These are phyloP conservation scores for Dryococelus australis DNA, from an alignment of 2,888 invertebrate genomes.

Conservation along the genomic window DNA sequence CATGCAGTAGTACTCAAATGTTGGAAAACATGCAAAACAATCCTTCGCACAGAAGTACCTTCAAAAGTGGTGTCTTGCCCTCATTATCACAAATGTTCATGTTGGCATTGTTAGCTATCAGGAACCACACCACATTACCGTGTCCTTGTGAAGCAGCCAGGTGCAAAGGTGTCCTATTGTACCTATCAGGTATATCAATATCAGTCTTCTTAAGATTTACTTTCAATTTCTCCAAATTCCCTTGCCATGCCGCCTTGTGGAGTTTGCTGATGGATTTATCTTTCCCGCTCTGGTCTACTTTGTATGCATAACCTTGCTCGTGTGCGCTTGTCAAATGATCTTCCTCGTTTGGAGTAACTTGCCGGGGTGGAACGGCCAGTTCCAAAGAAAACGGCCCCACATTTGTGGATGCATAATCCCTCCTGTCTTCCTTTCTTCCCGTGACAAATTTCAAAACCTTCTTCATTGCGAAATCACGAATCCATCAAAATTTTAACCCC, in stretches of 20 bases:
- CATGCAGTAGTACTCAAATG: background rate
- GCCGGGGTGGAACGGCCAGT: slow-evolving; percentile 30
- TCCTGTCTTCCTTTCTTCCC: slow-evolving; percentile 52
- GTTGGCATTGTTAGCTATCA: slow-evolving; percentile 53
- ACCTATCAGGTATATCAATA: slow-evolving; percentile 51
- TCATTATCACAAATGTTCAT: slow-evolving; percentile 52
- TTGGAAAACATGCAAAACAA: background rate
- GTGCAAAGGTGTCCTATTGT: slow-evolving; percentile 53
- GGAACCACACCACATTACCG: slow-evolving; percentile 52
- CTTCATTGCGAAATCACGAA: slow-evolving; percentile 51
- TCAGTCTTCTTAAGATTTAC: slow-evolving; percentile 51
- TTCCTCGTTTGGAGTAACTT: slow-evolving; percentile 38
- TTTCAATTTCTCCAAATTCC: slow-evolving; percentile 53
- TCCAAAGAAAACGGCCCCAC: slow-evolving; percentile 38
- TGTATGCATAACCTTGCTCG: slow-evolving; percentile 47
- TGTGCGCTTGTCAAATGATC: slow-evolving; percentile 31
- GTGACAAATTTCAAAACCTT: slow-evolving; percentile 54
- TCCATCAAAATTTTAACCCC: background rate
- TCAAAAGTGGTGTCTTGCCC: slow-evolving; percentile 54
- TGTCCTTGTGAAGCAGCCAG: slow-evolving; percentile 54
- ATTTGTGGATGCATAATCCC: slow-evolving; percentile 42
- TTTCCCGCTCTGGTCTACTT: slow-evolving; percentile 52
- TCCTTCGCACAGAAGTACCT: slow-evolving; percentile 48
- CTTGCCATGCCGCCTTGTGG: slow-evolving; percentile 54
- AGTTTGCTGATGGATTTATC: slow-evolving; percentile 53